Conservation (phyloP, 2,888 invertebrate genomes). For the Trichogramma dendrolimi region DNA sequence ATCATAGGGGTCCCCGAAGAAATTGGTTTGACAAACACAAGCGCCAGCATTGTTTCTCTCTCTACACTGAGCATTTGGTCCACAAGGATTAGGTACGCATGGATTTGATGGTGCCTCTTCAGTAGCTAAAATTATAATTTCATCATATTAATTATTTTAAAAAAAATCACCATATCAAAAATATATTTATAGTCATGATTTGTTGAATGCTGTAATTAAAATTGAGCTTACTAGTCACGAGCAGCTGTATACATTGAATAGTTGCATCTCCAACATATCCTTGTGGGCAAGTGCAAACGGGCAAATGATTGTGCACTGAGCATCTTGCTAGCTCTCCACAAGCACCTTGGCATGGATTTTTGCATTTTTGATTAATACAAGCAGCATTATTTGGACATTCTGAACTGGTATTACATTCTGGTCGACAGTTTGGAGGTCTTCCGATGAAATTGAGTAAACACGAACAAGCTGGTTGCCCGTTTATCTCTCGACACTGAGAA, state of each 20-base stretch:
- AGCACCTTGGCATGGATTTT: conserved; percentile 75
- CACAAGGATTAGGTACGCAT: conserved; percentile 79
- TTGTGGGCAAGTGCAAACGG: conserved; percentile 76
- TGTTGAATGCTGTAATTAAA: not conserved
- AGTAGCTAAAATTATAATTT: conserved; percentile 24
- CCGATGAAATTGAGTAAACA: conserved; percentile 77
- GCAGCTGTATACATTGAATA: conserved; percentile 54
- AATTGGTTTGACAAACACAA: conserved; percentile 74
- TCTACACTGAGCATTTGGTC: conserved; percentile 78
- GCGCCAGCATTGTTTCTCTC: conserved; percentile 82
- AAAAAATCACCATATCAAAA: conserved; percentile 11
- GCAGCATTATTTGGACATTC: conserved; percentile 80
- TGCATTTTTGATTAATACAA: conserved; percentile 76
- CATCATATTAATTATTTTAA: conserved; percentile 14
- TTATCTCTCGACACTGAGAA: conserved; percentile 75
- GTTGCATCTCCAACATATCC: conserved; percentile 79
- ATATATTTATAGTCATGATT: not conserved
- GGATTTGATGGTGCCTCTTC: conserved; percentile 58
- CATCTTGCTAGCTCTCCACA: conserved; percentile 80
- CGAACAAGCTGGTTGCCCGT: conserved; percentile 80
- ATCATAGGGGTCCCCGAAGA: conserved; percentile 79
- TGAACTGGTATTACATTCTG: conserved; percentile 74
- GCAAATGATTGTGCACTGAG: conserved; percentile 77
- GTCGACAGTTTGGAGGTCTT: conserved; percentile 79
- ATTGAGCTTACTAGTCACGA: conserved; percentile 43